phyloP scores from a whole-genome alignment of 2,888 invertebrate species.

The Polyommatus iphigenia region DNA sequence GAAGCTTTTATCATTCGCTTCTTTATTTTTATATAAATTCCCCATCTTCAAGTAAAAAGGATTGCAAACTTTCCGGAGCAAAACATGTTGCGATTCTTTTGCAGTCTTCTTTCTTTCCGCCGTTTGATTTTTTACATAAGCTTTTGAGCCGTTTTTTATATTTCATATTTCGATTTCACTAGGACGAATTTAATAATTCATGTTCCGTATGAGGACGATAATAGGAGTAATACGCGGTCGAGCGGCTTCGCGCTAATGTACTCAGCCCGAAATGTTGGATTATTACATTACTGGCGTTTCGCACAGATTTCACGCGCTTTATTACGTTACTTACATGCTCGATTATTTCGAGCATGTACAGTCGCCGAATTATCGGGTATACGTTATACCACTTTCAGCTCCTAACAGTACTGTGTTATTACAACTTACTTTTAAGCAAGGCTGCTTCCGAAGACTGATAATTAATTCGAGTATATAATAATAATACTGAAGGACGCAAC shows the following conservation, averaged over 20 bases:
- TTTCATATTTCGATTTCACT: background rate
- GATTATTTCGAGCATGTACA: background rate
- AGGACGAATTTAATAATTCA: background rate
- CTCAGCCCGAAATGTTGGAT: background rate
- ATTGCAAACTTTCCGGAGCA: conserved; percentile 2
- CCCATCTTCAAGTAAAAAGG: background rate
- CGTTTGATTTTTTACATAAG: background rate
- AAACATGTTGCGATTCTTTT: background rate
- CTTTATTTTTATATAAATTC: conserved; percentile 16
- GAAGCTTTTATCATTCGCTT: conserved; percentile 12
- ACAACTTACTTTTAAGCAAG: background rate
- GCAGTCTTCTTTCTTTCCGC: background rate
- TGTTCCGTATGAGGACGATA: background rate
- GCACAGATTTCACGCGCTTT: background rate
- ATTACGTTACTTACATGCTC: background rate
- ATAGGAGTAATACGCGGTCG: background rate
- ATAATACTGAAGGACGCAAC: too few relatives aligned
- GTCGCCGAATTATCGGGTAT: background rate
- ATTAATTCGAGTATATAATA: too few relatives aligned
- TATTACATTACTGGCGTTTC: conserved; percentile 1
- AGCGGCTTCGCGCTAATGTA: conserved; percentile 10
- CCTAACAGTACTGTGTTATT: too few relatives aligned
- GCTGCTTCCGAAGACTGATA: too few relatives aligned
- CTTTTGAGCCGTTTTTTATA: background rate
- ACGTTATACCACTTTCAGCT: background rate